Conservation (phyloP, 2,888 invertebrate species). For the Diplazon laetatorius region DNA sequence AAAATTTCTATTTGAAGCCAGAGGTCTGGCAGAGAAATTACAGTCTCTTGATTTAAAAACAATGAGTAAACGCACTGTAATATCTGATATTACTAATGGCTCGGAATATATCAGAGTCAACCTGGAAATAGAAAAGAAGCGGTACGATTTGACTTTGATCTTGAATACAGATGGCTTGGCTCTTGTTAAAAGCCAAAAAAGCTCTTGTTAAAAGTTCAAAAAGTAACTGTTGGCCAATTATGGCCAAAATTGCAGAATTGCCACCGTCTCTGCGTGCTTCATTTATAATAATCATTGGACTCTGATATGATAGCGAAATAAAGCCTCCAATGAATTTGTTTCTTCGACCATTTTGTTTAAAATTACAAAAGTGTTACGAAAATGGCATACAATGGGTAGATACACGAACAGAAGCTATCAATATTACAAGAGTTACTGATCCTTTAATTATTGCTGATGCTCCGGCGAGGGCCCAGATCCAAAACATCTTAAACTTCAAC, state of each 20-base stretch:
- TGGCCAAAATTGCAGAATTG: conserved; percentile 36
- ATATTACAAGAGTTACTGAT: conserved; percentile 37
- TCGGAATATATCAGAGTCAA: conserved; percentile 32
- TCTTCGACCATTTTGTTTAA: conserved; percentile 49
- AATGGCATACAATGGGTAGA: conserved; percentile 51
- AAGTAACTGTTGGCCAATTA: conserved; percentile 60
- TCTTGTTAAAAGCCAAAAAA: conserved; percentile 54
- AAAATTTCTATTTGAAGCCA: conserved; percentile 29
- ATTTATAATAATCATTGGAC: conserved; percentile 44
- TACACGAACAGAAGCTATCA: conserved; percentile 38
- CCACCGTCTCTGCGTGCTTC: conserved; percentile 38
- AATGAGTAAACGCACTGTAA: neutral
- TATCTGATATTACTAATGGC: conserved; percentile 46
- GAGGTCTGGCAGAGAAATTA: conserved; percentile 21
- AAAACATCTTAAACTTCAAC: conserved; percentile 60
- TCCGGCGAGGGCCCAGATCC: conserved; percentile 58
- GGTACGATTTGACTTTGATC: too few species aligned
- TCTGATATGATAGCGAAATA: conserved; percentile 51
- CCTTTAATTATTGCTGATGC: conserved; percentile 61
- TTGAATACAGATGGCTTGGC: too few species aligned
- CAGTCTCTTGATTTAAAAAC: neutral
- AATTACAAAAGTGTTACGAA: conserved; percentile 49
- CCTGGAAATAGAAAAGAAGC: conserved; percentile 25
- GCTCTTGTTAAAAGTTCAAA: conserved; percentile 60
- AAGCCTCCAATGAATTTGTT: conserved; percentile 61